These are phyloP conservation scores for Drosophila leontia DNA, from an alignment of 1,140 invertebrate genomes.

Conservation along the genomic window DNA sequence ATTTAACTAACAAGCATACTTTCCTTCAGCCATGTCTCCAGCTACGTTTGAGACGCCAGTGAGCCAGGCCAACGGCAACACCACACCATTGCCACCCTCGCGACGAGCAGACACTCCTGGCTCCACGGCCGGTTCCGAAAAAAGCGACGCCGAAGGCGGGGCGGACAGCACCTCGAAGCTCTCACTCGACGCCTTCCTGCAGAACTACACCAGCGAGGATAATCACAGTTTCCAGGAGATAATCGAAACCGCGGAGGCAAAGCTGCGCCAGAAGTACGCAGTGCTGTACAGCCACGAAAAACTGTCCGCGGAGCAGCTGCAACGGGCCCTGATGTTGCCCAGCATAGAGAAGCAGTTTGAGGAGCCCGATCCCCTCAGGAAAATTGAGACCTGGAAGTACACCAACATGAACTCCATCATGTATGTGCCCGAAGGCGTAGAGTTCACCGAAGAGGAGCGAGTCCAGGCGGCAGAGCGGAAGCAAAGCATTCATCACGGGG, in stretches of 20 bases:
- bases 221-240: conserved; percentile 98
- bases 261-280: conserved; percentile 90
- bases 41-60: conserved; percentile 95
- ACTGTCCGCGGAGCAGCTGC: conserved; percentile 87
- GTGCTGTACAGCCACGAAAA: conserved; percentile 96
- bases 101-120: conserved; percentile 27
- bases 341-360: conserved; percentile 90
- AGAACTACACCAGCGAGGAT: conserved; percentile 97
- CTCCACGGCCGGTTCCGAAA: conserved; percentile 23
- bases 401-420: conserved; percentile 97
- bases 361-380: conserved; percentile 84
- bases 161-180: conserved; percentile 30
- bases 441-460: conserved; percentile 90
- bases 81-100: conserved; percentile 52
- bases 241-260: conserved; percentile 91
- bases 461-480: conserved; percentile 90
- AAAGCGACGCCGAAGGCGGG: conserved; percentile 35
- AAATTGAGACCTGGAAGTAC: conserved; percentile 95
- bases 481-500: conserved; percentile 91
- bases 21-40: conserved; percentile 86
- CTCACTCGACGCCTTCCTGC: conserved; percentile 93
- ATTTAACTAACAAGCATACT: neutral
- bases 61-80: conserved; percentile 38
- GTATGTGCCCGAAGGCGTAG: conserved; percentile 97
- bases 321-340: conserved; percentile 89